A percentile compares a stretch with the other conserved stretches of the same genome.
Conservation (phyloP, 2,888 invertebrate species). For the Phlogophora meticulosa region DNA sequence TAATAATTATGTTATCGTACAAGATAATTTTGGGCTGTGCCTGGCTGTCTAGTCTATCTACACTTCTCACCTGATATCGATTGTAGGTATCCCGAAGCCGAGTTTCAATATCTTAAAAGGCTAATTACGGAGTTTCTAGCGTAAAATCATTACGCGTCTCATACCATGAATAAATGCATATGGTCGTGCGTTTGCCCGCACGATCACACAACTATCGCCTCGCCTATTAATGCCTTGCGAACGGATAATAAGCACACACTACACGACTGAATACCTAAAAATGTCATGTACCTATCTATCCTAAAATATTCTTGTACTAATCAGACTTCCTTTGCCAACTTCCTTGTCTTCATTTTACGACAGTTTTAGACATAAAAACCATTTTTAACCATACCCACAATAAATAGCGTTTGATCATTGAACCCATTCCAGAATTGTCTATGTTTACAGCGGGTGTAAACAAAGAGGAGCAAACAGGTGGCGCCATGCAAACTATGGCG, state of each 20-base stretch:
- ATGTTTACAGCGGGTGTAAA: constrained; percentile 61
- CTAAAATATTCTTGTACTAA: constrained; percentile 35
- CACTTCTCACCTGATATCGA: background rate
- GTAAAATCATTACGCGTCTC: constrained; percentile 28
- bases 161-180: constrained; percentile 32
- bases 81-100: background rate
- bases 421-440: constrained; percentile 61
- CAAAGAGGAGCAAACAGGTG: constrained; percentile 57
- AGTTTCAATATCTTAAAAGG: background rate
- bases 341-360: constrained; percentile 29
- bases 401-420: constrained; percentile 54
- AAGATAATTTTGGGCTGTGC: background rate
- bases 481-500: constrained; percentile 56
- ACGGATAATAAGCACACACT: constrained; percentile 13
- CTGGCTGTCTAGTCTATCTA: background rate
- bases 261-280: constrained; percentile 8
- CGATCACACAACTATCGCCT: constrained; percentile 39
- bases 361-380: constrained; percentile 36
- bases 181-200: constrained; percentile 33
- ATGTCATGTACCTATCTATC: constrained; percentile 1
- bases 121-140: constrained; percentile 24
- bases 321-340: constrained; percentile 17
- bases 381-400: constrained; percentile 57
- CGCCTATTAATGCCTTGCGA: constrained; percentile 23
- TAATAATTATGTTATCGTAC: too few relatives aligned